These are phyloP conservation scores for Archaeoteleia sp. DNA, from an alignment of 2,888 invertebrate species.

Conservation along the genomic window DNA sequence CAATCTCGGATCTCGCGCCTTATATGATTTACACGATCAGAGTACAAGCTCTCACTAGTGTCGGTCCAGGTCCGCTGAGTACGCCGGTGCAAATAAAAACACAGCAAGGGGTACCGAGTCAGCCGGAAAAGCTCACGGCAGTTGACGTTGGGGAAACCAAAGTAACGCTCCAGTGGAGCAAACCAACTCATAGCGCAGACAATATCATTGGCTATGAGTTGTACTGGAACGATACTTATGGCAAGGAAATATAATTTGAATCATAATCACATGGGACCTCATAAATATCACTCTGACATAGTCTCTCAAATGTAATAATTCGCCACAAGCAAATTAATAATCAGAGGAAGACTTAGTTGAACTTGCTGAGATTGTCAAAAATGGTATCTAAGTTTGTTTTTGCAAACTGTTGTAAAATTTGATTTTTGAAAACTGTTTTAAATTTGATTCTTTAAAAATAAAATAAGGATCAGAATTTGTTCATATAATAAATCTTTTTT, in stretches of 20 bases:
- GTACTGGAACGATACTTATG: slow-evolving; percentile 98
- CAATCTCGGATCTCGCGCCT: slow-evolving; percentile 92
- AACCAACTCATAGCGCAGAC: slow-evolving; percentile 93
- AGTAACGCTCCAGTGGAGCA: slow-evolving; percentile 93
- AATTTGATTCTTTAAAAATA: no score
- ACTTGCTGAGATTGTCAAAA: no score
- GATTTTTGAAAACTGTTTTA: no score
- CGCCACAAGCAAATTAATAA: no score
- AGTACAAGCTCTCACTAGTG: slow-evolving; percentile 94
- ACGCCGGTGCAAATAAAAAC: slow-evolving; percentile 98
- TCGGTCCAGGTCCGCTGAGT: slow-evolving; percentile 96
- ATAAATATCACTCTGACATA: no score
- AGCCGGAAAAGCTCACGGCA: slow-evolving; percentile 92
- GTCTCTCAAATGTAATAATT: no score
- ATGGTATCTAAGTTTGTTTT: no score
- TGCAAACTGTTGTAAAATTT: no score
- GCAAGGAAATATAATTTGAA: slow-evolving; percentile 77
- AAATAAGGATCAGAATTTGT: no score
- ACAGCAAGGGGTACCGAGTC: slow-evolving; percentile 98
- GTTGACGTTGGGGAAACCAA: slow-evolving; percentile 92
- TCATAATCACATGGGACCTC: no score
- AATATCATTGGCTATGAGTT: slow-evolving; percentile 96
- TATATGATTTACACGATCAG: slow-evolving; percentile 96
- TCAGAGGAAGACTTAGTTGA: no score
- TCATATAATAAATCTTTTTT: no score